Percentiles rank a stretch among this genome's conserved stretches.
phyloP scores from a whole-genome alignment of 2,888 invertebrate genomes.

The Drosophila ezoana region DNA sequence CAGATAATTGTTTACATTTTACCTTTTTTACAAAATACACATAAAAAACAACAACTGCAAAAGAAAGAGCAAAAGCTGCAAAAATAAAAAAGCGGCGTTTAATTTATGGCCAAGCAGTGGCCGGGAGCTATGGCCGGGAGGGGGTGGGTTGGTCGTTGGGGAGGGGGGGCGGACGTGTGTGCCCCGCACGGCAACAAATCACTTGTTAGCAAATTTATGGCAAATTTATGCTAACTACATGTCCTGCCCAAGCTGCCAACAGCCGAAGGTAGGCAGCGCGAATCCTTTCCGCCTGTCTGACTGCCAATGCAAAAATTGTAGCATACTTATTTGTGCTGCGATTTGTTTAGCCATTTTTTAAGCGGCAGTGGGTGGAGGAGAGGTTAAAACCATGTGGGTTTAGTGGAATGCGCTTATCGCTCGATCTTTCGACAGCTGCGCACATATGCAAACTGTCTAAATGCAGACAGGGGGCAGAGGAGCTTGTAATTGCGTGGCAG shows the following conservation, averaged over 20 bases:
- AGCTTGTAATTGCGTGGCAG: slow-evolving; percentile 26
- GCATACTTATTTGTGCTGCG: slow-evolving; percentile 57
- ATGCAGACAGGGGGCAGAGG: slow-evolving; percentile 2
- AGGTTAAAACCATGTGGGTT: neutral
- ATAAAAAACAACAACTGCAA: slow-evolving; percentile 4
- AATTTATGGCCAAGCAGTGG: slow-evolving; percentile 66
- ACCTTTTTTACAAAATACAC: slow-evolving; percentile 55
- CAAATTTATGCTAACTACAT: slow-evolving; percentile 82
- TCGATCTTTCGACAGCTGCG: slow-evolving; percentile 65
- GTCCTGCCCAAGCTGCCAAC: slow-evolving; percentile 53
- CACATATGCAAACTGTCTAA: slow-evolving; percentile 62
- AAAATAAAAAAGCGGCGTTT: slow-evolving; percentile 71
- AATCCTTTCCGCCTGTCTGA: slow-evolving; percentile 25
- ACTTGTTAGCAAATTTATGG: slow-evolving; percentile 81
- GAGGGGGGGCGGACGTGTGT: slow-evolving; percentile 5
- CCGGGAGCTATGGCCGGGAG: slow-evolving; percentile 12
- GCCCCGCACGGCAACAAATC: slow-evolving; percentile 70
- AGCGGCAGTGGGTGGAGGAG: too few relatives aligned
- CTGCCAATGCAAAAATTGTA: slow-evolving; percentile 49
- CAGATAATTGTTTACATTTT: slow-evolving; percentile 82
- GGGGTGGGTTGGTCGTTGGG: neutral
- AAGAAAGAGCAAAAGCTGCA: slow-evolving; percentile 37
- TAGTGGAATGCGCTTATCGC: slow-evolving; percentile 37
- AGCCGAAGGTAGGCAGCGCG: slow-evolving; percentile 34
- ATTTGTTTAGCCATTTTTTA: slow-evolving; percentile 41